Evolutionary conservation across 1,140 invertebrate genomes (phyloP), one percentile per base, ranked within the genome.

Genomic region (Bombus haemorrhoidalis): DNA sequence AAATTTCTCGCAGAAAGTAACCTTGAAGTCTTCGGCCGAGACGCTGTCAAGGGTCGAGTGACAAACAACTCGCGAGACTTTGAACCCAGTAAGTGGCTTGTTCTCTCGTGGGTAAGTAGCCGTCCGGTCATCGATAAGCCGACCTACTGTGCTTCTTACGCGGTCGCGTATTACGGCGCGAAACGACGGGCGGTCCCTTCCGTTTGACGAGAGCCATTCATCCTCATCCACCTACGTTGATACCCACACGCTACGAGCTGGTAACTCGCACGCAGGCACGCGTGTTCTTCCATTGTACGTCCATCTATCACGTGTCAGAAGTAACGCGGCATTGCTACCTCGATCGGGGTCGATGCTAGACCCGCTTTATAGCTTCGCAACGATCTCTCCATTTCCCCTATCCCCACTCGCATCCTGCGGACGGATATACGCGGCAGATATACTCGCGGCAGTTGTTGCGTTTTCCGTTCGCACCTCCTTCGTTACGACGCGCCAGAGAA

Each of bases 161-260:
- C 83, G 92, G 92, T 89, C 89, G 91, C 92, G 92, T 93, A 95
- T 94, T 95, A 94, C 94, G 92, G 94, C 92, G 93, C 91, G 94
- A 94, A 93, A 87, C 94, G 90, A 89, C 94, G 93, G 93, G 94
- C 93, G 94, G 93, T 94, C 94, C 93, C 93, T 94, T 93, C 93
- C 93, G 94, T 94, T 95, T 95, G 94, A 95, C 94, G 94, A 94
- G 94, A 94, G 91, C 93, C 94, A 95, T 95, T 94, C 94, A 94
- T 95, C 93, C 94, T 95, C 93, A 93, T 94, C 93, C 94, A 94
- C 94, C 94, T 94, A 95, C 94, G 93, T 94, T 93, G 91, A 91
- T 93, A 93, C 91, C 89, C 92, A 91, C 86, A 90, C 89, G 92
- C 85, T 75, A 66, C 75, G 66, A 82, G 82, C 69, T 73, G 62